A percentile compares a stretch with the other conserved stretches of the same genome.
These are phyloP conservation scores for Maconellicoccus hirsutus DNA, from an alignment of 1,140 invertebrate species.

Conservation along the genomic window DNA sequence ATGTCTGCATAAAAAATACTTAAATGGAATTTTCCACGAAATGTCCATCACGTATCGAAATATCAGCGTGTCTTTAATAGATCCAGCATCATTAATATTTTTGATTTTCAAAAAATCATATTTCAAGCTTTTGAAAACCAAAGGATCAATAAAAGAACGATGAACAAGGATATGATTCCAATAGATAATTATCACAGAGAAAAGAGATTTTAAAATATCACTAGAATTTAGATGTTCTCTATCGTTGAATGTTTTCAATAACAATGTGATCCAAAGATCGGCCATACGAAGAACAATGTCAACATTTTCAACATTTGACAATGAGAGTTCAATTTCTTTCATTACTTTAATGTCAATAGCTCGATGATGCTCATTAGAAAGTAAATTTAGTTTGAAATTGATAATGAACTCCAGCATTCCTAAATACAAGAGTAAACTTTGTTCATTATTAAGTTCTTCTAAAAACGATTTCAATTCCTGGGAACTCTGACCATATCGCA, in stretches of 20 bases:
- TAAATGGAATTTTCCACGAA: neutral
- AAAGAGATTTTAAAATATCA: neutral
- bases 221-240: neutral
- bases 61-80: neutral
- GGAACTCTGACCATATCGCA: neutral
- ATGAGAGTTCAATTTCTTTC: neutral
- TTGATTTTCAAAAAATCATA: neutral
- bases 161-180: neutral
- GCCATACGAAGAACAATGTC: neutral
- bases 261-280: neutral
- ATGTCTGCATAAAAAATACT: neutral
- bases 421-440: neutral
- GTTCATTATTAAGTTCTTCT: neutral
- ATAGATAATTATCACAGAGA: neutral
- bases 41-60: neutral
- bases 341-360: neutral
- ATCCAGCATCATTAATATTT: neutral
- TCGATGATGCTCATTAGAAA: neutral
- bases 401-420: neutral
- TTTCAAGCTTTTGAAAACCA: neutral
- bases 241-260: neutral
- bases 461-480: neutral
- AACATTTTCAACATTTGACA: neutral
- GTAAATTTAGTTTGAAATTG: neutral
- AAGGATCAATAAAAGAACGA: neutral